These are phyloP conservation scores for Cephus spinipes DNA, from an alignment of 2,888 invertebrate genomes.

Conservation along the genomic window DNA sequence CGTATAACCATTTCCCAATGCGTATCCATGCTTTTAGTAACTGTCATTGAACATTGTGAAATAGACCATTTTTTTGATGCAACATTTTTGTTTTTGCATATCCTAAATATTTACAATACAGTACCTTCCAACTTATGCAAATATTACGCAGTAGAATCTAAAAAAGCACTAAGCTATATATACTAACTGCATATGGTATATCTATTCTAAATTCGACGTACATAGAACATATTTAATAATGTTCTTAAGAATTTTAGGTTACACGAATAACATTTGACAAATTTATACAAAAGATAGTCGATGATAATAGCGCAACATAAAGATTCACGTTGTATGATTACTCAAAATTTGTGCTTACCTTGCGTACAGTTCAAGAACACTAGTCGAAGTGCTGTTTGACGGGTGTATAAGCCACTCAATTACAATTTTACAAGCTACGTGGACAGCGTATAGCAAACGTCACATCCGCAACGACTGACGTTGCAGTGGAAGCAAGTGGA, in stretches of 20 bases:
- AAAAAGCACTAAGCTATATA: neutral
- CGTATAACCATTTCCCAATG: neutral
- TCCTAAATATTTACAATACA: neutral
- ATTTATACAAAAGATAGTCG: neutral
- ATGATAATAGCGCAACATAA: neutral
- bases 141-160: neutral
- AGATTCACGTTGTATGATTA: neutral
- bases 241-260: neutral
- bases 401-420: slow-evolving; percentile 23
- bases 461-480: slow-evolving; percentile 55
- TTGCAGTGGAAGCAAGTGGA: slow-evolving; percentile 29
- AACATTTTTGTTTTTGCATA: neutral
- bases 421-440: slow-evolving; percentile 47
- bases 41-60: neutral
- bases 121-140: neutral
- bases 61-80: neutral
- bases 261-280: neutral
- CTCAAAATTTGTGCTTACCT: slow-evolving; percentile 33
- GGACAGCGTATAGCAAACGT: slow-evolving; percentile 49
- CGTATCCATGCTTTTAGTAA: neutral
- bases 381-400: slow-evolving; percentile 41
- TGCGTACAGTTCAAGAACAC: slow-evolving; percentile 31
- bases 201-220: neutral
- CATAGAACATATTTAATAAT: neutral
- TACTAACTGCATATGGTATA: neutral